phyloP scores from a whole-genome alignment of 2,888 invertebrate genomes.

The Drosophila rubida region DNA sequence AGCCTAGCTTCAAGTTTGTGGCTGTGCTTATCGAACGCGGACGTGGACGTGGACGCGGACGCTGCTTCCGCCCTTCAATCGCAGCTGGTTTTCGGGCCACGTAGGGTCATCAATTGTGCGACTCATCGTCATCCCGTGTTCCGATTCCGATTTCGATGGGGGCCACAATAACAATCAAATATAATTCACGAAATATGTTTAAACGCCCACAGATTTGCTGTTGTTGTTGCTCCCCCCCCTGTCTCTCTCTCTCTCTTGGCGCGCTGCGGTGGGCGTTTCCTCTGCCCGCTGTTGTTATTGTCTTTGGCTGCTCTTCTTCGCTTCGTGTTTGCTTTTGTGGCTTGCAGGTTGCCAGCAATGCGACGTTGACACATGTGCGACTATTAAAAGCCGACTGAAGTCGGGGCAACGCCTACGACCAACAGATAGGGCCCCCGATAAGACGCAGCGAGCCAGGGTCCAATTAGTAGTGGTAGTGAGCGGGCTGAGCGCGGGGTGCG shows the following conservation, averaged over 20 bases:
- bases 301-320: slow-evolving; percentile 9
- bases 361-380: slow-evolving; percentile 37
- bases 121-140: slow-evolving; percentile 28
- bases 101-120: slow-evolving; percentile 32
- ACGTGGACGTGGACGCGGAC: no score
- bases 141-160: slow-evolving; percentile 3
- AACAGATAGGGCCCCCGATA: slow-evolving; percentile 14
- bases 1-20: slow-evolving; percentile 5
- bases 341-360: slow-evolving; percentile 31
- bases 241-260: slow-evolving; percentile 17
- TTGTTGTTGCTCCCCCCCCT: neutral
- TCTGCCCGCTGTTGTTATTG: slow-evolving; percentile 19
- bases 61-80: slow-evolving; percentile 67
- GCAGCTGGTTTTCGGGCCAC: neutral
- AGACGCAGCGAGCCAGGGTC: slow-evolving; percentile 26
- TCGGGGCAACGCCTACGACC: slow-evolving; percentile 43
- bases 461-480: slow-evolving; percentile 60
- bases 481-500: no score
- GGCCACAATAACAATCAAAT: slow-evolving; percentile 62
- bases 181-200: slow-evolving; percentile 77
- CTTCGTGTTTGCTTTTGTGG: slow-evolving; percentile 4
- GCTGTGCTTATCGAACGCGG: slow-evolving; percentile 46
- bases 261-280: slow-evolving; percentile 58
- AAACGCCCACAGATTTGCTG: slow-evolving; percentile 67
- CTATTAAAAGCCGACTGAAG: slow-evolving; percentile 3